Percentiles rank a stretch among this genome's conserved stretches.
phyloP scores from a whole-genome alignment of 2,888 invertebrate species.

The Diabrotica balteata region DNA sequence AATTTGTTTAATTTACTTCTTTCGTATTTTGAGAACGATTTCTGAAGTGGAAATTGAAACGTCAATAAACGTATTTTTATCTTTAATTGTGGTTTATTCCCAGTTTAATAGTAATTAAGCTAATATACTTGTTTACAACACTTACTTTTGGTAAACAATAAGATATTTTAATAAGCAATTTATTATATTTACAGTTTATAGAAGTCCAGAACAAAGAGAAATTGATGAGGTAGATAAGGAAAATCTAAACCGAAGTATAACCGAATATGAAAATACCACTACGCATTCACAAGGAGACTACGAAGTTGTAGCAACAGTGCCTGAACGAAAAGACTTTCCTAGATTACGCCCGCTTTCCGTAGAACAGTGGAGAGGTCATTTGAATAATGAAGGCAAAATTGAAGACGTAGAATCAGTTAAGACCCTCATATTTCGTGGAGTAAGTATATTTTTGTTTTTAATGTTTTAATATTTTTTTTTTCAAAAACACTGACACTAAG shows the following conservation, averaged over 20 bases:
- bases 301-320: constrained; percentile 71
- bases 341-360: constrained; percentile 76
- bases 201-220: constrained; percentile 68
- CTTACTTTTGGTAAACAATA: too few species aligned
- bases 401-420: constrained; percentile 79
- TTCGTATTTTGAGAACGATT: too few species aligned
- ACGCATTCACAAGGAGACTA: constrained; percentile 73
- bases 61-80: too few species aligned
- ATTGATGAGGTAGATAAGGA: constrained; percentile 71
- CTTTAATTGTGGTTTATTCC: too few species aligned
- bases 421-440: constrained; percentile 90
- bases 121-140: too few species aligned
- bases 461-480: too few species aligned
- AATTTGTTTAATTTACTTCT: too few species aligned
- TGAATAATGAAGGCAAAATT: constrained; percentile 82
- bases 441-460: constrained; percentile 58
- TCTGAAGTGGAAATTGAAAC: too few species aligned
- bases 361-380: constrained; percentile 83
- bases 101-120: too few species aligned
- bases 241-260: constrained; percentile 66
- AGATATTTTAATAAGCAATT: too few species aligned
- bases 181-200: constrained; percentile 62
- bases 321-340: constrained; percentile 72
- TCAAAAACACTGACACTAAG: too few species aligned
- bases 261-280: constrained; percentile 59